Evolutionary conservation across 2,888 invertebrate genomes (phyloP).

Genomic region (Meghimatium bilineatum): DNA sequence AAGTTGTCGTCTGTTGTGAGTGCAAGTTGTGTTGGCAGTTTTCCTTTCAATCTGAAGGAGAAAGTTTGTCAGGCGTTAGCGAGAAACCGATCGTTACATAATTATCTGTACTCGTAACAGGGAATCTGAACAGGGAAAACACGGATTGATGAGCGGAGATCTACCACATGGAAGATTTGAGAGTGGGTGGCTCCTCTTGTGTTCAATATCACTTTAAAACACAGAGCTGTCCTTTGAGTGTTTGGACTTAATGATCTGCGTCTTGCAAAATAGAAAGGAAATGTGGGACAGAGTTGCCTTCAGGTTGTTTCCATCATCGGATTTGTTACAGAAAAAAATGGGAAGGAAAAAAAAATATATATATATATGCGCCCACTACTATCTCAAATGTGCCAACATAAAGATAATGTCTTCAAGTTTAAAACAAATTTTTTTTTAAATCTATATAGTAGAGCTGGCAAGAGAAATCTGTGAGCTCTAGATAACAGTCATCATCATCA

Average conservation of each 20-base stretch:
- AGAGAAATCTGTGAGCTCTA: too few species aligned
- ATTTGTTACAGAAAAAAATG: neutral
- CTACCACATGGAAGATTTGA: too few species aligned
- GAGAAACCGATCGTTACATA: constrained; percentile 27
- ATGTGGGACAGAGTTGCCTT: neutral
- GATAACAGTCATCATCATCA: too few species aligned
- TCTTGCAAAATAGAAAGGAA: neutral
- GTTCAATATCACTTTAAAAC: neutral
- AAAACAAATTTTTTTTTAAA: too few species aligned
- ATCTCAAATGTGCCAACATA: too few species aligned
- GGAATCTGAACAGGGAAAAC: neutral
- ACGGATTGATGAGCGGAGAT: neutral
- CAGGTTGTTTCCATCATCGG: neutral
- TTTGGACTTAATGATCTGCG: neutral
- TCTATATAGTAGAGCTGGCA: too few species aligned
- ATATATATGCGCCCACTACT: too few species aligned
- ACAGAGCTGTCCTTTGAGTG: neutral
- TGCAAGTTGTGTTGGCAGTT: constrained; percentile 19
- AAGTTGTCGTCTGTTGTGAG: constrained; percentile 30
- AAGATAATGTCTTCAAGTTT: too few species aligned
- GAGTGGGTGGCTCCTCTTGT: neutral
- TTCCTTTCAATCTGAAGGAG: constrained; percentile 21
- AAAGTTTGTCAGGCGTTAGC: constrained; percentile 18
- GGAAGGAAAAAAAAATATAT: too few species aligned
- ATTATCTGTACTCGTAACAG: constrained; percentile 18